Conservation (phyloP, 1,140 invertebrate species). For the Neuroterus valhalla region DNA sequence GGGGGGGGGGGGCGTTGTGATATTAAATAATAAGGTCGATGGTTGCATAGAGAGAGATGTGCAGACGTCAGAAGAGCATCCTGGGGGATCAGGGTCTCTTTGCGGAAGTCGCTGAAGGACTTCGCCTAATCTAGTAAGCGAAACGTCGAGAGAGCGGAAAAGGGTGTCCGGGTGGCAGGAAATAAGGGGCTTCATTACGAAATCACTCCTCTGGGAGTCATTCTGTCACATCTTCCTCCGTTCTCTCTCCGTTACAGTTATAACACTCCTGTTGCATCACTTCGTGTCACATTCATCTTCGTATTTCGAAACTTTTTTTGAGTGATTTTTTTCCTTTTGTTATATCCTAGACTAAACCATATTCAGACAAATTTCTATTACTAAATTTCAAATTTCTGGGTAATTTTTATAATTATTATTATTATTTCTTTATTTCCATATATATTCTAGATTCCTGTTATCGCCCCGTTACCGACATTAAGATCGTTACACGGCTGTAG, state of each 20-base stretch:
- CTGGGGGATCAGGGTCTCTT: constrained; percentile 43
- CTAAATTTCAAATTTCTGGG: too few species aligned
- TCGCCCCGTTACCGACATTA: too few species aligned
- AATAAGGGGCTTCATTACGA: constrained; percentile 66
- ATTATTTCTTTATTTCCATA: too few species aligned
- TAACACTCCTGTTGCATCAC: constrained; percentile 17
- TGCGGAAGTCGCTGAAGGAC: constrained; percentile 43
- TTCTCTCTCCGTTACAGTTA: constrained; percentile 53
- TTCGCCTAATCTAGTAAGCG: constrained; percentile 59
- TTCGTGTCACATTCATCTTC: constrained; percentile 2
- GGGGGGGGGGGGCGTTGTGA: not conserved
- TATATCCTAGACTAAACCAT: not conserved
- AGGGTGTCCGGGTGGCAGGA: constrained; percentile 53
- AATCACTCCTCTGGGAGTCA: constrained; percentile 65
- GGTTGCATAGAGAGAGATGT: constrained; percentile 27
- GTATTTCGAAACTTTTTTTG: constrained; percentile 7
- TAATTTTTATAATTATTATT: too few species aligned
- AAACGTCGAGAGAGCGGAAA: constrained; percentile 45
- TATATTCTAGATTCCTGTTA: too few species aligned
- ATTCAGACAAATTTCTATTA: too few species aligned
- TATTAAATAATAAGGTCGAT: constrained; percentile 22
- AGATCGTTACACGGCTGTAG: too few species aligned
- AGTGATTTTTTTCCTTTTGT: not conserved
- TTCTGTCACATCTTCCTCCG: constrained; percentile 58
- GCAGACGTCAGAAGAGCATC: constrained; percentile 30